Evolutionary conservation across 2,888 invertebrate species (phyloP), one percentile per base, ranked within the genome.

Genomic region (Chrysotoxum bicinctum): DNA sequence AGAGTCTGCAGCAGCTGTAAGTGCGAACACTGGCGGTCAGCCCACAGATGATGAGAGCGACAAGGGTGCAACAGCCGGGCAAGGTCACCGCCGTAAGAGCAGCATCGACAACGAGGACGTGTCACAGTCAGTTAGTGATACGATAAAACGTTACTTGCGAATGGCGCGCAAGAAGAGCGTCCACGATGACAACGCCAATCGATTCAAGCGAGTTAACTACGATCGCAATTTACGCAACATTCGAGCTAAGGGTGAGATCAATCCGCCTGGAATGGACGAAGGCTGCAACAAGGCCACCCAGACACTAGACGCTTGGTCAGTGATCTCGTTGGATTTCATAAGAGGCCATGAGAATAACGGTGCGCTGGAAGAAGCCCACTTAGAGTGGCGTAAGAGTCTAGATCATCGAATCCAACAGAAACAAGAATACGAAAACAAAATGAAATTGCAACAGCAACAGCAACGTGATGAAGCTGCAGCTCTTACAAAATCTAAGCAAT

Each of bases 131-230:
- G 97, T 97, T 30, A 96, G 96, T 89, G 96, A 97, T 89, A 97
- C 96, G 0, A 96, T 97, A 82, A 97, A 97, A 91, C 93, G 97
- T 10, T 97, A 97, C 91, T 92, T 97, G 64, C 93, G 96, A 76
- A 97, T 97, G 97, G 97, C 97, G 8, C 93, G 97, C 40, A 97
- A 97, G 90, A 97, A 97, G 90, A 96, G 96, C 89, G 95, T 96
- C 10, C 90, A 90, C 62, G 97, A 97, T 90, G 94, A 95, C 2
- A 96, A 96, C 87, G 94, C 94, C 3, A 97, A 96, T 89, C 94
- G 96, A 66, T 97, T 97, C 90, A 97, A 97, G 90, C 94, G 97
- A 0, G 96, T 97, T 21, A 97, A 97, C 90, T 97, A 97, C 89
- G 97, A 97, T 89, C 94, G 96, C 80, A 97, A 96, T 89, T 92